Percentiles rank a stretch among this genome's conserved stretches.
Evolutionary conservation across 2,797 vertebrate species (phyloP).

Genomic region (Varecia variegata): DNA sequence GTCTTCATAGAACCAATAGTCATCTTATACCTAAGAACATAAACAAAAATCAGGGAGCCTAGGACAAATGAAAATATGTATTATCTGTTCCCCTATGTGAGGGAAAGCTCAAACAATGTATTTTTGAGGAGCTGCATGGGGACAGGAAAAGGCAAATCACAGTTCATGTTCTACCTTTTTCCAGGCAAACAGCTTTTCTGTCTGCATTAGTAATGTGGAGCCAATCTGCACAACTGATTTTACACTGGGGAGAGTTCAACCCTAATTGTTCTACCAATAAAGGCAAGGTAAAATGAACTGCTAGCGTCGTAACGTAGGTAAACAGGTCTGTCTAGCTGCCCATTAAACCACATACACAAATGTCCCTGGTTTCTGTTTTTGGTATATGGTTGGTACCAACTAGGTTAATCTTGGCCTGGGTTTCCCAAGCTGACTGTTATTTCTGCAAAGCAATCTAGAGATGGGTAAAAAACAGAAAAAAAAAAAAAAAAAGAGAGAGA

Average conservation of each 20-base stretch:
- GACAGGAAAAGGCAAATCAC: background rate
- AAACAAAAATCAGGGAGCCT: background rate
- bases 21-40: background rate
- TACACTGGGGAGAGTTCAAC: constrained; percentile 49
- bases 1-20: background rate
- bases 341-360: background rate
- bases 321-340: constrained; percentile 2
- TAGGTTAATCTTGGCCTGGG: background rate
- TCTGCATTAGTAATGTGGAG: constrained; percentile 49
- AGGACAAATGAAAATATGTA: background rate
- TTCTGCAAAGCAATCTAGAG: constrained; percentile 61
- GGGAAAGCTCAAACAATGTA: background rate
- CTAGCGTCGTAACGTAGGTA: background rate
- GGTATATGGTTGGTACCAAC: background rate
- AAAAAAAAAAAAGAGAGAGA: background rate
- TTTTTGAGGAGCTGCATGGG: background rate
- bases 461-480: background rate
- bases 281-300: constrained; percentile 45
- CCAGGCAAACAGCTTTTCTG: background rate
- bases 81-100: background rate
- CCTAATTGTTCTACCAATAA: constrained; percentile 67
- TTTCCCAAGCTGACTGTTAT: constrained; percentile 57
- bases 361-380: constrained; percentile 10
- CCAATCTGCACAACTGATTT: background rate
- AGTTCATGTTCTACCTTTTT: background rate